Evolutionary conservation across 1,140 invertebrate genomes (phyloP), one percentile per base, ranked within the genome.

Genomic region (Sweltsa coloradensis): DNA sequence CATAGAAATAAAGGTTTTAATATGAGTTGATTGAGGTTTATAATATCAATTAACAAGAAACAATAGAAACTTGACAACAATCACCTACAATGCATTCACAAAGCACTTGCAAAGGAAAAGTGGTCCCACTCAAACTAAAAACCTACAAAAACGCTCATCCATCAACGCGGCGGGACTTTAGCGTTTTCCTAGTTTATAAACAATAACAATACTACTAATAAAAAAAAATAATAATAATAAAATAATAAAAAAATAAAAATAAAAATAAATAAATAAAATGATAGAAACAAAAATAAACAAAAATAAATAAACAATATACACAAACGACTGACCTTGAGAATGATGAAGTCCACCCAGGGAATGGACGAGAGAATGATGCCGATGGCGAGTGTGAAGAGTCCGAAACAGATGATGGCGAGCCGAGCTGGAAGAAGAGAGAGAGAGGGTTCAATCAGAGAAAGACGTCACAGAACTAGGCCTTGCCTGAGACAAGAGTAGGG

Each of bases 311-410:
- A 5, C 6, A 6, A 39, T 3, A 22, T 11, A 24, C 14, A n/a
- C 13, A 22, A 13, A 3, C n/a, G 18, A 71, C 72, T 74, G 65
- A 86, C 84, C 72, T 82, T 83, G 67, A 86, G 72, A 65, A 87
- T 83, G 59, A 87, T 72, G 64, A 85, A 89, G 64, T 89, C 84
- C 43, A 87, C 62, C 85, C 85, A 89, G 41, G 85, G 85, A 61
- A 88, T 81, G 51, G 81, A 83, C 25, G 83, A 82, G 27, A 89
- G 70, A 48, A 89, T 75, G 51, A 88, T 82, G 43, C 84, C 85
- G 55, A 86, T 74, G 21, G 78, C 78, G 54, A 89, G 73, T 21
- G 83, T 82, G 53, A 83, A 72, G 53, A 87, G 68, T 53, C 84
- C 85, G 59, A 89, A 73, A 52, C 83, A 65, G 57, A 89, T 81